Evolutionary conservation across 2,888 invertebrate genomes (phyloP).

Genomic region (Gastrophysa polygoni): DNA sequence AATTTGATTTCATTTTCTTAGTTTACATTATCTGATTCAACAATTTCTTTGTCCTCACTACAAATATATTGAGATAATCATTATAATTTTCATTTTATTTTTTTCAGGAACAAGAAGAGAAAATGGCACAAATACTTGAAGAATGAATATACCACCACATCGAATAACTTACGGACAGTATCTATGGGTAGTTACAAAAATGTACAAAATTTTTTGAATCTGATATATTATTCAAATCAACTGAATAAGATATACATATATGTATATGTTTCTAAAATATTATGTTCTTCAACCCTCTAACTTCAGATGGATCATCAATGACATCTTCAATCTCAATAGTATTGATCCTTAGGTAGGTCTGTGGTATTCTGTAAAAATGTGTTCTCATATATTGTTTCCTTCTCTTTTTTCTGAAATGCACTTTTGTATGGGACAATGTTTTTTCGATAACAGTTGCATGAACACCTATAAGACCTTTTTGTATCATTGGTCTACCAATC

Average conservation of each 20-base stretch:
- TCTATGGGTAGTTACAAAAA: no score
- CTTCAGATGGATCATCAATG: constrained; percentile 54
- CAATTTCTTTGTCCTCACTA: no score
- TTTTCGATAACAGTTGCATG: constrained; percentile 86
- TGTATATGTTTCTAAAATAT: constrained; percentile 39
- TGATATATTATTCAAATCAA: not conserved
- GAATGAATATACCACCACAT: no score
- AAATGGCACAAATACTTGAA: no score
- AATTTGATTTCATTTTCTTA: no score
- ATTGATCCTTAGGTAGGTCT: constrained; percentile 80
- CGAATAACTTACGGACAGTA: no score
- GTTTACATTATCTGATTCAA: no score
- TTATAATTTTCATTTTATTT: no score
- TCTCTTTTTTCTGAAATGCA: constrained; percentile 75
- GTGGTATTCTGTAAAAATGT: constrained; percentile 71
- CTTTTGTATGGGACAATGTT: constrained; percentile 79
- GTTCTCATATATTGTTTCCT: constrained; percentile 80
- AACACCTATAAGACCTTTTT: constrained; percentile 73
- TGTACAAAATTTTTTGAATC: no score
- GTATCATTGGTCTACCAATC: constrained; percentile 79
- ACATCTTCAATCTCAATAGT: constrained; percentile 65
- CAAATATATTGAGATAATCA: no score
- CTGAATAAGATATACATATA: not conserved
- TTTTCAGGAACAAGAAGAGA: no score
- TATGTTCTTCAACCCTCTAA: constrained; percentile 47